Base-by-base conservation (phyloP, 2,797 vertebrate genomes). In the Emydoidea blandingii region DNA sequence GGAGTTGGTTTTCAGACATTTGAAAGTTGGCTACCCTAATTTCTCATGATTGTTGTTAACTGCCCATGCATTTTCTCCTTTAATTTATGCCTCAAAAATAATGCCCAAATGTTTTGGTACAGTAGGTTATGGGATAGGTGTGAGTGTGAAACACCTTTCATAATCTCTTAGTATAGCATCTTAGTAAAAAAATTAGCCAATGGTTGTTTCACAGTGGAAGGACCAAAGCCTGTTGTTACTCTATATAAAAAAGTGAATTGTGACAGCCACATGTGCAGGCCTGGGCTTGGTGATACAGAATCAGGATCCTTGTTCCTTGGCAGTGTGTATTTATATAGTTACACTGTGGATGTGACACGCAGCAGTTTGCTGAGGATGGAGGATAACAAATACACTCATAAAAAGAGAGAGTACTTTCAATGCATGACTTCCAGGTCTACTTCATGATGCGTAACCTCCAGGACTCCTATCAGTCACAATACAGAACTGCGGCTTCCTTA, bases 201-300 rank as follows among this genome's bases (percentile, higher is more conserved):
- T 95, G 97, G 94, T 97, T 94, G 96, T 86, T 94, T 97, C 95
- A 96, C 96, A 96, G 84, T 80, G 87, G 89, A 96, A 94, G 96
- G 95, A 94, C 91, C 92, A 86, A 94, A 94, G 94, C 79, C 91
- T 97, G 91, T 97, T 97, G 97, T 96, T 97, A 97, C 94, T 96
- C 96, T 96, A n/a, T n/a, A 96, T 97, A 96, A 96, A 97, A 34
- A 97, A 96, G 94, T 95, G 96, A 97, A 96, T 96, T 96, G 92
- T 94, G 93, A 92, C 92, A 91, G 88, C 89, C 83, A n/a, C 89
- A 89, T n/a, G 29, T 92, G 86, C 81, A 96, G 91, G 95, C 89
- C 93, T 96, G 91, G 6, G 2, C 94, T 96, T 95, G 90, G 87
- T 1, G 12, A 54, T 87, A 86, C 87, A 92, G 88, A 85, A 90